Evolutionary conservation across 2,797 vertebrate genomes (phyloP), one percentile per base, ranked within the genome.

Genomic region (Petrocephalus sullivani): DNA sequence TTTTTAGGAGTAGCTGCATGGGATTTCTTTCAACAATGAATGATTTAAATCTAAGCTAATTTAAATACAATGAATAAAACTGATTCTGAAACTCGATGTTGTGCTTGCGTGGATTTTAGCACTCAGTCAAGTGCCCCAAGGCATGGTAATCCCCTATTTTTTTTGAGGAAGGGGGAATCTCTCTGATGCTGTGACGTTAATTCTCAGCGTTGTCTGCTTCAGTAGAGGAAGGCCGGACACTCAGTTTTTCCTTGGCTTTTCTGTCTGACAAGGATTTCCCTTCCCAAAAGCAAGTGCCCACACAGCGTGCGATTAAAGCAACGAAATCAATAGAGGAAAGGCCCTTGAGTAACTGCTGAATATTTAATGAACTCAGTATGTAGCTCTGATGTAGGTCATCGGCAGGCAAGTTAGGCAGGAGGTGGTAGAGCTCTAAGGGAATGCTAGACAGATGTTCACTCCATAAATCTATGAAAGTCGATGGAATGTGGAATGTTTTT

Each of bases 351-450:
- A 37, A 58, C 84, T 33, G 14, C 16, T 86, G 84, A 86, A 58
- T 86, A 58, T 58, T 86, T 86, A 33, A 86, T 58, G 14, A 41
- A 58, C 28, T 60, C 54, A 60, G 51, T 37, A 86, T 86, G 84
- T 58, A 86, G 84, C 12, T 86, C 23, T 86, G 54, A 86, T 86
- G 84, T 37, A 86, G 56, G 84, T 58, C 56, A 58, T 86, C 54
- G 58, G 33, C 33, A 56, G 21, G 21, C 46, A 56, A 28, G 23
- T 37, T 57, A 14, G 54, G 4, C 2, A 14, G 7, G 54, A 58
- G 12, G 16, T 33, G 84, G 56, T n/a, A 33, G 84, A 86, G 19
- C 84, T 37, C 16, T 37, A 33, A 54, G 51, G 23, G 82, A 85
- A 85, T 85, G 82, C 33, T 14, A 54, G 14, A 51, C n/a, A 78